Conservation (phyloP, 2,113 vertebrate species). For the Petrocephalus zakoni region DNA sequence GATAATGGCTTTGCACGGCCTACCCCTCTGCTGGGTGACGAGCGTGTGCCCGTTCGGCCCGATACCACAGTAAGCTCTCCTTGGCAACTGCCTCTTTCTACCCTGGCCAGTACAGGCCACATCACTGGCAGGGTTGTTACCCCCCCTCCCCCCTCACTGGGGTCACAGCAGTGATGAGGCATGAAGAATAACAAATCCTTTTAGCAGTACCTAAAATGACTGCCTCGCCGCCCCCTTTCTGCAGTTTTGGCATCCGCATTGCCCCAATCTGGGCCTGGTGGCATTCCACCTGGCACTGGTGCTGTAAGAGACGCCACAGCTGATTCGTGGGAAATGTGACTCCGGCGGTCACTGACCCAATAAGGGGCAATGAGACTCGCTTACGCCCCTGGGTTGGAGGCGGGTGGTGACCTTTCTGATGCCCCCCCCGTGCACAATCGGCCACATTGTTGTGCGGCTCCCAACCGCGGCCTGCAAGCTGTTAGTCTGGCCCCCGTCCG, state of each 20-base stretch:
- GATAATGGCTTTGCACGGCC: neutral
- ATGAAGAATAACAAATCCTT: neutral
- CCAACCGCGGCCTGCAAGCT: constrained; percentile 67
- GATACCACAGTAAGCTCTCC: neutral
- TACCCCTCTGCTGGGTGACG: neutral
- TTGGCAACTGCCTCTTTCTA: neutral
- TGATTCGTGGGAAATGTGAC: neutral
- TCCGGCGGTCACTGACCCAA: neutral
- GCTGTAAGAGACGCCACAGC: neutral
- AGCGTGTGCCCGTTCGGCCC: neutral
- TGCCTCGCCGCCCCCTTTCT: neutral
- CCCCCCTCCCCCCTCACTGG: too few relatives aligned
- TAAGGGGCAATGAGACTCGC: constrained; percentile 31
- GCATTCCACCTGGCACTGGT: neutral
- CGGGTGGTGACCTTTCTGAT: constrained; percentile 17
- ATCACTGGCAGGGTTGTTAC: too few relatives aligned
- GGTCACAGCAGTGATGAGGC: neutral
- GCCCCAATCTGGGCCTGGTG: neutral
- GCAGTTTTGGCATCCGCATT: neutral
- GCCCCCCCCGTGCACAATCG: constrained; percentile 55
- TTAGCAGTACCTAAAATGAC: neutral
- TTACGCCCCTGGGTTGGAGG: constrained; percentile 22
- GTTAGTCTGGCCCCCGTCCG: constrained; percentile 68
- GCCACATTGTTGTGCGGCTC: constrained; percentile 63
- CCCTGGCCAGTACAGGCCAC: too few relatives aligned